Evolutionary conservation across 2,113 vertebrate species (phyloP).

Genomic region (Heliornis fulica): DNA sequence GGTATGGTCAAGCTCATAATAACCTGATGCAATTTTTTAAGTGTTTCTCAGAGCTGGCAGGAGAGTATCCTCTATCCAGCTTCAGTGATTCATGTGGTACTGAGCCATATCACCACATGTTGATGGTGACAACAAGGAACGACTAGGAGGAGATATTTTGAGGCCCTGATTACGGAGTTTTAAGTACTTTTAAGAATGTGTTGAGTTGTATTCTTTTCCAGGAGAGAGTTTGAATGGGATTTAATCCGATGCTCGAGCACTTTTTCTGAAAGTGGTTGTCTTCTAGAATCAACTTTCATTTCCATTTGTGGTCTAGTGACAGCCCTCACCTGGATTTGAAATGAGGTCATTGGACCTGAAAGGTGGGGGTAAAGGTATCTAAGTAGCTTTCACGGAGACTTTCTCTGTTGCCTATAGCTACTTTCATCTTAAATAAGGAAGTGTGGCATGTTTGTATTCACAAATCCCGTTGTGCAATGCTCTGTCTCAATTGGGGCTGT

Average conservation of each 20-base stretch:
- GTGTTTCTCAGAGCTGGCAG: background rate
- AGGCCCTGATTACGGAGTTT: slow-evolving; percentile 15
- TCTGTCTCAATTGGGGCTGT: slow-evolving; percentile 38
- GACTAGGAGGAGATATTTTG: background rate
- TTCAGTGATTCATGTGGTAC: background rate
- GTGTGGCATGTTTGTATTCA: slow-evolving; percentile 50
- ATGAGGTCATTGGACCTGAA: slow-evolving; percentile 51
- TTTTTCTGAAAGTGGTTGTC: slow-evolving; percentile 43
- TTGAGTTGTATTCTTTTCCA: slow-evolving; percentile 25
- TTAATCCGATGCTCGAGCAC: slow-evolving; percentile 40
- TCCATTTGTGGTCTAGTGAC: slow-evolving; percentile 36
- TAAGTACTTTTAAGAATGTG: background rate
- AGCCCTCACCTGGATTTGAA: slow-evolving; percentile 48
- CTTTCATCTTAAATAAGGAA: slow-evolving; percentile 64
- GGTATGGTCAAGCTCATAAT: background rate
- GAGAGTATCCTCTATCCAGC: background rate
- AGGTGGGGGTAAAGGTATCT: slow-evolving; percentile 53
- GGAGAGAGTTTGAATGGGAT: slow-evolving; percentile 21
- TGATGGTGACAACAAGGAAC: background rate
- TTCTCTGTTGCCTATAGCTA: slow-evolving; percentile 38
- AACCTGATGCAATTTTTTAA: background rate
- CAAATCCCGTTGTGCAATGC: slow-evolving; percentile 41
- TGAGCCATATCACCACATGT: background rate
- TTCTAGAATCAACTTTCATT: slow-evolving; percentile 36
- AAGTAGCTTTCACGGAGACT: slow-evolving; percentile 46